Evolutionary conservation across 2,888 invertebrate genomes (phyloP), one percentile per base, ranked within the genome.

Genomic region (Pristionchus fissidentatus): DNA sequence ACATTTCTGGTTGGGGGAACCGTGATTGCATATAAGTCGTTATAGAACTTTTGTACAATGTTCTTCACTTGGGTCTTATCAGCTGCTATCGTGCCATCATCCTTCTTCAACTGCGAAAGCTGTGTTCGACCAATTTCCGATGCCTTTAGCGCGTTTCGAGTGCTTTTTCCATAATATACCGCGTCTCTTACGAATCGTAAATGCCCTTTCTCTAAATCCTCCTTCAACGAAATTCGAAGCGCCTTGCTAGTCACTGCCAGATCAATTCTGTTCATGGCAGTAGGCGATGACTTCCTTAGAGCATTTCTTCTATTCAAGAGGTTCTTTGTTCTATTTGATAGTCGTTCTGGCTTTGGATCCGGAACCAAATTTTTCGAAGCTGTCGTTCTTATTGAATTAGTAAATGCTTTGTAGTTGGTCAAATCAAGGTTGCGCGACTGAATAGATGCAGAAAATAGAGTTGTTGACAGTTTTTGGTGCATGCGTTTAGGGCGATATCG

Each of bases 21-120:
- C 8, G 73, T 73, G 1, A n/a, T n/a, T n/a, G 73, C 4, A 22
- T 73, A 73, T 13, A 73, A n/a, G 3, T 22, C 1, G 43, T 73
- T 43, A 13, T 73, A 73, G 38, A 73, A 73, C n/a, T 5, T 43
- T 43, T 73, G 41, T 4, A 73, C 43, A 4, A 43, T 26, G 5
- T 19, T 22, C 19, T 38, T n/a, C 2, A 73, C 43, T n/a, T 73
- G 41, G 10, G 2, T 41, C 35, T 19, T 73, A 10, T n/a, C 41
- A n/a, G 73, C 73, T 1, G 73, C 73, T 3, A 73, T 73, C 3
- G 22, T 73, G 8, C 43, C 73, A 73, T 73, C 73, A n/a, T n/a
- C n/a, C 43, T 41, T 73, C 43, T n/a, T 26, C 3, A 73, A 26
- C n/a, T 32, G 41, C 3, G 41, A 32, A 4, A 73, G 22, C 43